Evolutionary conservation across 2,888 invertebrate genomes (phyloP).

Genomic region (Dicycla oo): DNA sequence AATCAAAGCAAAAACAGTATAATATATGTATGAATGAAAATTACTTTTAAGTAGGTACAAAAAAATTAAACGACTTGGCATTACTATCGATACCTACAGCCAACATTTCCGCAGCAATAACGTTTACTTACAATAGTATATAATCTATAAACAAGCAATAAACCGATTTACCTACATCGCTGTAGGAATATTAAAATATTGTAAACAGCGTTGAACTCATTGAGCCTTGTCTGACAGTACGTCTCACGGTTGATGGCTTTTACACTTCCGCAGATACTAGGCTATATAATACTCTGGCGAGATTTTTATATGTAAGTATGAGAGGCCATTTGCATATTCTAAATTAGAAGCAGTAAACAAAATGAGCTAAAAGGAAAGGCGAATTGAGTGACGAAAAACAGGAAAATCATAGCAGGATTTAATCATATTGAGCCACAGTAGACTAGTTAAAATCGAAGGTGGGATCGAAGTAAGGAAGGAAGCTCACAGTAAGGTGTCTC

Average conservation of each 20-base stretch:
- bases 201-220: constrained; percentile 34
- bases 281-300: not conserved
- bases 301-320: not conserved
- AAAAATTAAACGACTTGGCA: constrained; percentile 11
- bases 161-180: constrained; percentile 51
- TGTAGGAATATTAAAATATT: constrained; percentile 54
- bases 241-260: constrained; percentile 46
- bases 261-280: constrained; percentile 44
- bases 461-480: no score
- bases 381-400: not conserved
- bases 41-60: not conserved
- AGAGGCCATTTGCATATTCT: not conserved
- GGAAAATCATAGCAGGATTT: not conserved
- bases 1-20: not conserved
- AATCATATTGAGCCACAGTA: no score
- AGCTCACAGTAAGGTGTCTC: no score
- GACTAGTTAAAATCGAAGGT: no score
- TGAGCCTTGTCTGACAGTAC: constrained; percentile 45
- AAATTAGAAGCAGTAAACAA: not conserved
- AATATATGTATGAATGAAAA: not conserved
- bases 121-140: constrained; percentile 23
- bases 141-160: constrained; percentile 36
- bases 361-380: not conserved
- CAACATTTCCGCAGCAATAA: constrained; percentile 41
- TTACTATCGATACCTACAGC: not conserved